Percentiles rank a stretch among this genome's conserved stretches.
phyloP scores from a whole-genome alignment of 2,113 vertebrate genomes.

The Ivindomyrus marchei region DNA sequence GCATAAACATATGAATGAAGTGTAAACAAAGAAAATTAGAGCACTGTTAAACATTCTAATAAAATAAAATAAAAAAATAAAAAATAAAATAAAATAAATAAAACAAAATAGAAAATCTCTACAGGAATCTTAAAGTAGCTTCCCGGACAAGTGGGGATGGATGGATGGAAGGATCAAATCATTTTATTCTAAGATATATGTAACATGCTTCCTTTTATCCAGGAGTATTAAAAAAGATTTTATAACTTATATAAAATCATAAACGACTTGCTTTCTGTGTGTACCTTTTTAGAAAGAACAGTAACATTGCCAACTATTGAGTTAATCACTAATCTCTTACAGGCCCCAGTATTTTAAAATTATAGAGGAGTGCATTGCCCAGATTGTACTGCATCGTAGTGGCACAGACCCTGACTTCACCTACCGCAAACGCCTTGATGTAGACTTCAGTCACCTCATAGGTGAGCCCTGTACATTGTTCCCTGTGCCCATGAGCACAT shows the following conservation, averaged over 20 bases:
- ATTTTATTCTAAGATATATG: background rate
- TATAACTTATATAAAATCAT: background rate
- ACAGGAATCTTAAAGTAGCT: no score
- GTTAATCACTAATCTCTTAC: slow-evolving; percentile 28
- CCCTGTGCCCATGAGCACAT: background rate
- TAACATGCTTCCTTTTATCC: background rate
- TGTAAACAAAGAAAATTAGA: no score
- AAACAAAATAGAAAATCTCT: no score
- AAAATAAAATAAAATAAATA: no score
- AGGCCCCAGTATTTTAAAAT: slow-evolving; percentile 96
- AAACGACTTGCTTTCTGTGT: background rate
- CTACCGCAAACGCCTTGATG: slow-evolving; percentile 87
- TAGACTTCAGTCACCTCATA: slow-evolving; percentile 83
- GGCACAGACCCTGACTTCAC: slow-evolving; percentile 92
- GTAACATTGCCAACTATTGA: background rate
- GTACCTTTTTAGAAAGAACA: background rate
- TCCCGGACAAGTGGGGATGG: no score
- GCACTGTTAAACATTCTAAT: no score
- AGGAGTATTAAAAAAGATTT: slow-evolving; percentile 9
- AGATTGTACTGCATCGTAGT: slow-evolving; percentile 88
- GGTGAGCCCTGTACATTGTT: slow-evolving; percentile 57
- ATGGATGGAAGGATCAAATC: background rate
- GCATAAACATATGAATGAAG: no score
- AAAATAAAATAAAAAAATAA: no score
- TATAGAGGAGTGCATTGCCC: slow-evolving; percentile 93